Evolutionary conservation across 2,113 vertebrate species (phyloP), one percentile per base, ranked within the genome.

Genomic region (Entomyzon cyanotis): DNA sequence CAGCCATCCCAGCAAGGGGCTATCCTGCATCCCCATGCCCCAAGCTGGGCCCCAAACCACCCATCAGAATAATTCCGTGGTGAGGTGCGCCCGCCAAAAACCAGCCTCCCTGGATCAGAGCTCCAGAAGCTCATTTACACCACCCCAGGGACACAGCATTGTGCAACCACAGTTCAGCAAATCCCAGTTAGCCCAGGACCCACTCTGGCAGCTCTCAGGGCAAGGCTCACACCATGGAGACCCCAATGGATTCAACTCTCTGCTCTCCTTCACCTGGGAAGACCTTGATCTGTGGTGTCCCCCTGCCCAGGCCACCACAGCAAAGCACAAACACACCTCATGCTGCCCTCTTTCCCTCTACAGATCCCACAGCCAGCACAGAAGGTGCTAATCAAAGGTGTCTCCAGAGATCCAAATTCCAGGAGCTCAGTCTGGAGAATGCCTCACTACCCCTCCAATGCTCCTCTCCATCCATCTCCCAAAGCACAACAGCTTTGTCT

Each of bases 21-120:
- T 33, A 4, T 13, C 65, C 73, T 55, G 68, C 68, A 35, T 12
- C 79, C 93, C 52, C 76, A 56, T 7, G 73, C 94, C 84, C 80
- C 93, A 9, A 12, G 27, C 42, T 12, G 78, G 75, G 90, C 94
- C 93, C 85, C 95, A 96, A 93, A 92, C 87, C 82, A 50, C 78
- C 1, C 39, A 50, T 12, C 55, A 74, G 15, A 84, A 37, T 84
- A 86, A 91, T 12, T 55, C 39, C 7, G 30, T 42, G 59, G 67
- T 17, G 58, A 15, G 25, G 55, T 15, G 31, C 91, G 55, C 30
- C 55, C 12, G 82, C 63, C 78, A 64, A 58, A 75, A 87, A 1
- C 11, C 84, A 69, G 55, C 82, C 30, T 46, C 65, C n/a, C 53
- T 52, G 24, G 6, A 73, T 8, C 28, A 53, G 70, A 63, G 58